A percentile compares a stretch with the other conserved stretches of the same genome.
These are phyloP conservation scores for Elaphurus davidianus DNA, from an alignment of 2,113 vertebrate species.

Conservation along the genomic window DNA sequence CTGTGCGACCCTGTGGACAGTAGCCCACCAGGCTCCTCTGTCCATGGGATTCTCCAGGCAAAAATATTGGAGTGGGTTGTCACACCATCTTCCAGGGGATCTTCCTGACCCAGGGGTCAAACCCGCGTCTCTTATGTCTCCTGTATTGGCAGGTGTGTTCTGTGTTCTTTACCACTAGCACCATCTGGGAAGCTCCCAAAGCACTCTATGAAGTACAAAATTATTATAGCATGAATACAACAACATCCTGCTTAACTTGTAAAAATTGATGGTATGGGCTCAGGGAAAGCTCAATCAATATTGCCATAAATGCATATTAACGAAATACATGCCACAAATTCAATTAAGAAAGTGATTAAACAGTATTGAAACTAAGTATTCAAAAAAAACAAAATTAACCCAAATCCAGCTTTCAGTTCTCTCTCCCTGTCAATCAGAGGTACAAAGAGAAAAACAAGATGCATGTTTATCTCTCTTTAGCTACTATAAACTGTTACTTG, in stretches of 20 bases:
- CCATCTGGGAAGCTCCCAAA: background rate
- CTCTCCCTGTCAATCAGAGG: background rate
- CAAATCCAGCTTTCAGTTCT: conserved; percentile 19
- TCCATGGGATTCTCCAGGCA: background rate
- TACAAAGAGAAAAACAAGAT: background rate
- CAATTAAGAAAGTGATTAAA: background rate
- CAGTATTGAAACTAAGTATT: background rate
- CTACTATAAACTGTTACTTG: conserved; percentile 2
- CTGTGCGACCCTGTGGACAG: background rate
- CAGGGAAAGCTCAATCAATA: background rate
- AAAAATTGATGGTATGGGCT: background rate
- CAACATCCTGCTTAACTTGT: background rate
- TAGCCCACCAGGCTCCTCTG: background rate
- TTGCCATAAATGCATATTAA: background rate
- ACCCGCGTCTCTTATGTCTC: background rate
- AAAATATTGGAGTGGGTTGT: background rate
- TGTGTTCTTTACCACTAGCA: background rate
- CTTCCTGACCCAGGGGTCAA: background rate
- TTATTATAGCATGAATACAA: background rate
- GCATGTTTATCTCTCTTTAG: background rate
- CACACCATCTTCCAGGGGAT: background rate
- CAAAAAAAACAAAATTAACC: background rate
- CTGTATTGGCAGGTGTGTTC: background rate
- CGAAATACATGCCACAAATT: background rate
- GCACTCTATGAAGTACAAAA: background rate